phyloP scores from a whole-genome alignment of 2,113 vertebrate species.

The Antechinus stuartii region DNA sequence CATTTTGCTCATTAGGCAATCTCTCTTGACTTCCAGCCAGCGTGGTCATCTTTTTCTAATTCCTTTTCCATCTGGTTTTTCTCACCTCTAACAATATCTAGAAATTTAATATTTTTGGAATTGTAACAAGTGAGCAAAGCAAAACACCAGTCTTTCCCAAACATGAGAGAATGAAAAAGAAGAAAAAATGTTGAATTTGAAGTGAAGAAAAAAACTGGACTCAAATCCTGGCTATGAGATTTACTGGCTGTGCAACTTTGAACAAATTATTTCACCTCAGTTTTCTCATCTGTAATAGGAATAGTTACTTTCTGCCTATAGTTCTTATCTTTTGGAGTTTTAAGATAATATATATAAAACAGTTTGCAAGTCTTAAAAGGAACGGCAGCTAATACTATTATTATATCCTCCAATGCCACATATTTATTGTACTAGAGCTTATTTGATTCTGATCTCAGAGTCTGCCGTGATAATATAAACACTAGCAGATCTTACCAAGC shows the following conservation, averaged over 20 bases:
- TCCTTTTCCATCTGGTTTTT: background rate
- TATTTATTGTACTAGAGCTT: background rate
- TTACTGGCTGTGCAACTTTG: background rate
- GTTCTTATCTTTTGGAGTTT: background rate
- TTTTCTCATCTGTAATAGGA: background rate
- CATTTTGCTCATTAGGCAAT: background rate
- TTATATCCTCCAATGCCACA: background rate
- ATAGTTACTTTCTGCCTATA: background rate
- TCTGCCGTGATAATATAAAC: background rate
- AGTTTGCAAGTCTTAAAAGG: background rate
- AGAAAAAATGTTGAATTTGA: background rate
- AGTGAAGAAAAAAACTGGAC: background rate
- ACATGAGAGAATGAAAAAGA: background rate
- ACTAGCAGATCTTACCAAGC: background rate
- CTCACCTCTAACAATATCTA: background rate
- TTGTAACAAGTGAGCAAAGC: fast-evolving
- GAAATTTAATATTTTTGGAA: background rate
- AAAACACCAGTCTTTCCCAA: background rate
- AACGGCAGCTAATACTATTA: background rate
- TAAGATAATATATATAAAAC: background rate
- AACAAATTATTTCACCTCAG: background rate
- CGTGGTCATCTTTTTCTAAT: background rate
- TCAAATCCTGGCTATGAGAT: background rate
- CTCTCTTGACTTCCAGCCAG: background rate
- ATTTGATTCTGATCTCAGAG: background rate